Conservation (phyloP, 1,140 invertebrate species). For the Planococcus citri region DNA sequence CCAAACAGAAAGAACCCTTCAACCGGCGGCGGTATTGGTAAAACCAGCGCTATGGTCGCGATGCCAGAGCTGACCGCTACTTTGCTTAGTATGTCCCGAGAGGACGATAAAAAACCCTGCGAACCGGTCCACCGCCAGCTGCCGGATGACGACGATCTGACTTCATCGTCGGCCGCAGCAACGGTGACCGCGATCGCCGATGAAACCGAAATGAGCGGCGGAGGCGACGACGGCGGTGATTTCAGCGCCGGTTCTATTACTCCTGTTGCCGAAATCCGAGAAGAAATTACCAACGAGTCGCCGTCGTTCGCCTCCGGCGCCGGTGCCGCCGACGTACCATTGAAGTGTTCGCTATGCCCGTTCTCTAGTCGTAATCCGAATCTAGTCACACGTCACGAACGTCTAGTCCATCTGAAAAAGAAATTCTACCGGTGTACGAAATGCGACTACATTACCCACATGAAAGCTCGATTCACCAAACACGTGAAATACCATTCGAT, state of each 20-base stretch:
- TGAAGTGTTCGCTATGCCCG: conserved; percentile 33
- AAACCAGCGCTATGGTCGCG: background rate
- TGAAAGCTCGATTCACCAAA: conserved; percentile 77
- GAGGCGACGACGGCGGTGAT: background rate
- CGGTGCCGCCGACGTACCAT: conserved; percentile 15
- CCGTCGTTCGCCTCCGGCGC: too few species aligned
- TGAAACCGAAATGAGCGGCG: too few species aligned
- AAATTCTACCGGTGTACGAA: conserved; percentile 73
- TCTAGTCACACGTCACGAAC: conserved; percentile 38
- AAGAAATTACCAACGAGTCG: conserved; percentile 23
- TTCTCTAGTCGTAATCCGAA: conserved; percentile 33
- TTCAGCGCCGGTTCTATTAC: background rate
- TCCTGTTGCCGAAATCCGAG: background rate
- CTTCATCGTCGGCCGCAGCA: too few species aligned
- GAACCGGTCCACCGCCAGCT: background rate
- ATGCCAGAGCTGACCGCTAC: background rate
- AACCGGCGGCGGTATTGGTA: conserved; percentile 16
- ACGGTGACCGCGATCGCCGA: background rate
- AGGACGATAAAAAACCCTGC: conserved; percentile 9
- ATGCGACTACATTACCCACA: conserved; percentile 81
- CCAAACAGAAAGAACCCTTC: background rate
- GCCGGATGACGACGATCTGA: background rate
- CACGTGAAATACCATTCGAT: conserved; percentile 89
- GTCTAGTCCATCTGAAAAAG: conserved; percentile 43
- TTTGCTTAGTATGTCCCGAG: background rate